A percentile compares a stretch with the other conserved stretches of the same genome.
These are phyloP conservation scores for Oreohelix idahoensis DNA, from an alignment of 1,140 invertebrate genomes.

Conservation along the genomic window DNA sequence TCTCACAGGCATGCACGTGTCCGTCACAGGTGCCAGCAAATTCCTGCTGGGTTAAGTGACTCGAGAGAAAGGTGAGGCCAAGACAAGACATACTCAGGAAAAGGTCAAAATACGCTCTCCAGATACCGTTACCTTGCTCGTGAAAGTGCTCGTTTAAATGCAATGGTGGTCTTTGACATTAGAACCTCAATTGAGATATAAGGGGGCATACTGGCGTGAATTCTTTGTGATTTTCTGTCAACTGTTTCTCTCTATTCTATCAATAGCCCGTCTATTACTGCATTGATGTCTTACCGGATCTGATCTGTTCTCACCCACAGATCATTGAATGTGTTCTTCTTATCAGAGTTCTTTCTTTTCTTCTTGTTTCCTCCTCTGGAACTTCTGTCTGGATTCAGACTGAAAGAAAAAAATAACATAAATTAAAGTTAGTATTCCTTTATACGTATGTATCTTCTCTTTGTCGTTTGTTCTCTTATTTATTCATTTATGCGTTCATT, in stretches of 20 bases:
- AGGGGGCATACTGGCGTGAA: too few relatives aligned
- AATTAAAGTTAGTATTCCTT: too few relatives aligned
- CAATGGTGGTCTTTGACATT: not conserved
- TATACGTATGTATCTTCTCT: too few relatives aligned
- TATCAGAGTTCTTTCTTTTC: slow-evolving; percentile 50
- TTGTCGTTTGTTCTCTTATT: too few relatives aligned
- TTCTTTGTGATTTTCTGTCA: too few relatives aligned
- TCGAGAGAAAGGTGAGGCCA: slow-evolving; percentile 1
- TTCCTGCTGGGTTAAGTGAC: slow-evolving; percentile 8
- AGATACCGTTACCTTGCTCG: not conserved
- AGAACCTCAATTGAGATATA: not conserved
- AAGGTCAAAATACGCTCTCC: not conserved
- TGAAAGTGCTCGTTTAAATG: not conserved
- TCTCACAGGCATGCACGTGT: not conserved
- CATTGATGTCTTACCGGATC: not conserved
- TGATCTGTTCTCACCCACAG: slow-evolving; percentile 61
- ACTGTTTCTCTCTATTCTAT: too few relatives aligned
- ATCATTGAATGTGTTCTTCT: slow-evolving; percentile 65
- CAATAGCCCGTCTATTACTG: too few relatives aligned
- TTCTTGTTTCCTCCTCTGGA: slow-evolving; percentile 41
- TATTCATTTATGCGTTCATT: too few relatives aligned
- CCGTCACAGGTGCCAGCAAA: slow-evolving; percentile 7
- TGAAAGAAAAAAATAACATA: not conserved
- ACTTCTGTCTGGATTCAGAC: slow-evolving; percentile 31
- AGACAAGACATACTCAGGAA: not conserved